Base-by-base conservation (phyloP, 2,113 vertebrate genomes). In the Tychaedon coryphoeus region DNA sequence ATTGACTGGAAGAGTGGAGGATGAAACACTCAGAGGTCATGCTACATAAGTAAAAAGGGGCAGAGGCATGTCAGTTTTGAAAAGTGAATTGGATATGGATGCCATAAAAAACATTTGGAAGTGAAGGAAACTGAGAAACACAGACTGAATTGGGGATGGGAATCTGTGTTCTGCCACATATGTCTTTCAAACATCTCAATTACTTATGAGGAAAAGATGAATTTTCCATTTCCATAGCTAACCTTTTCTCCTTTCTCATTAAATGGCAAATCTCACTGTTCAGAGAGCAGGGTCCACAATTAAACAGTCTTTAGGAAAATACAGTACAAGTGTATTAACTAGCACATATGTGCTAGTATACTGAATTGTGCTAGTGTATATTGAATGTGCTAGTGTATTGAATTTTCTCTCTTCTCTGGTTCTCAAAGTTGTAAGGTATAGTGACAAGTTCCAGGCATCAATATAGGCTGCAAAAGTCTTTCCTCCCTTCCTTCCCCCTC, bases 241-340 rank as follows among this genome's bases (percentile, higher is more conserved):
- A 96, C 83, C 79, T 96, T 91, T 95, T 54, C 47, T 67, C 77
- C 94, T 97, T 97, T 97, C 92, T 97, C 96, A 95, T 95, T 94
- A 97, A 98, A 97, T 93, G 95, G 84, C 86, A 98, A 97, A 96
- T 94, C 80, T 93, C 96, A 85, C 95, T 95, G 92, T 97, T 98
- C 93, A 82, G 51, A 93, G 77, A 94, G 56, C 86, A 95, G 26
- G 66, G 88, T 86, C 92, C 72, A 43, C 51, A 91, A 84, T 73
- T 87, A 95, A 97, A 93, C 75, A 92, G 73, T 92, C 93, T 88
- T 88, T 87, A 80, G 81, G 79, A 84, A 94, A 97, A 94, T 90
- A 96, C 66, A 75, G 81, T 93, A 92, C 86, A 89, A 95, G 73
- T 89, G 86, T 95, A 95, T 96, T 97, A 98, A 97, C 82, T 53